Base-by-base conservation (phyloP, 2,888 invertebrate genomes). In the Neoscelio sp. region DNA sequence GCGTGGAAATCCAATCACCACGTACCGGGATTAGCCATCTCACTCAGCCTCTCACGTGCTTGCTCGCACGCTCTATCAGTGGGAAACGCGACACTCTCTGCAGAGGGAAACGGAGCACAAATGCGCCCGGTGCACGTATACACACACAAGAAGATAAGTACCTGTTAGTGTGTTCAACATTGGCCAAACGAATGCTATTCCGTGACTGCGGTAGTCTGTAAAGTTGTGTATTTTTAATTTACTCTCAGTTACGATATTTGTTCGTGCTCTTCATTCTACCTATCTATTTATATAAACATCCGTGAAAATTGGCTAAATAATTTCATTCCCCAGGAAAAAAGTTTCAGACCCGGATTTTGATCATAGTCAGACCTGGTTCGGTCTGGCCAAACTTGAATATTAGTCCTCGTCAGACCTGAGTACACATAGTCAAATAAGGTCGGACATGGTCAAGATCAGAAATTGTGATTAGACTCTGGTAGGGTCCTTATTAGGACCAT, bases 1-100 rank as follows among this genome's bases (percentile, higher is more conserved):
- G n/a, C n/a, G n/a, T n/a, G n/a, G n/a, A n/a, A 88, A 89, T 89
- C 86, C 87, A 88, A 87, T 89, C 88, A 88, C 85, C 87, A 80
- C 85, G 85, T 87, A 89, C 88, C 86, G 75, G 82, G 88, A 88
- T 89, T 89, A 88, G 85, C 85, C 86, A 83, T 84, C 83, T 85
- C 86, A 87, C 85, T 87, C 82, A 76, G 83, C 80, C 83, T 82
- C 81, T 80, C 81, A 74, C 80, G 82, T 80, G 82, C 78, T 79
- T 80, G 67, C 52, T 78, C 82, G 44, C 58, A 46, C 40, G 71
- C 76, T 65, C 78, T 56, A 77, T 78, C 82, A 80, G 60, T 64
- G 81, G 82, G 64, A 82, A 85, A 84, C 82, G 82, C 82, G 80
- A 81, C 78, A 77, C 83, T 85, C 84, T 84, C 85, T 82, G 35